Evolutionary conservation across 2,113 vertebrate species (phyloP), one percentile per base, ranked within the genome.

Genomic region (Sinocyclocheilus anophthalmus): DNA sequence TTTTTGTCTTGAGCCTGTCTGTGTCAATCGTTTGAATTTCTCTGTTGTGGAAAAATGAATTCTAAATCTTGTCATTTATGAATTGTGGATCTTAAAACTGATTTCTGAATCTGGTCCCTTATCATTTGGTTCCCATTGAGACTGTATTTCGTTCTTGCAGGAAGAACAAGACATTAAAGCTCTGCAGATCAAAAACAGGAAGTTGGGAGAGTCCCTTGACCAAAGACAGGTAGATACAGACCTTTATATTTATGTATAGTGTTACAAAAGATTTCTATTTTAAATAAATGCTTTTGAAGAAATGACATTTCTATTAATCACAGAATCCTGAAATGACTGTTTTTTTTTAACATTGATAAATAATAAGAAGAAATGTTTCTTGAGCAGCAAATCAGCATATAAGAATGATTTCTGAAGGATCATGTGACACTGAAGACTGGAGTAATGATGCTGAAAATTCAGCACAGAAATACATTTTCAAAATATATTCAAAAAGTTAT

Each of bases 101-200:
- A 45, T 22, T 73, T 5, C 11, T 45, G 69, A 72, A 39, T 39
- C 69, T 70, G 26, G 24, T 26, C 63, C 78, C 18, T 11, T 69
- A 26, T n/a, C 63, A 6, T n/a, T 73, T 26, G 33, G 1, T 57
- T 59, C 22, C 42, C 30, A 14, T 24, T 73, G 72, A 18, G 59
- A 48, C 12, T 55, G 0, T 3, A 61, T 83, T 22, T 45, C 20
- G 22, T 59, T 1, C 87, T 90, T 89, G n/a, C 91, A 99, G 98
- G 98, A 99, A 90, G 98, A 99, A 83, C 93, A 98, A 92, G 98
- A 99, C 90, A 96, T 99, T 85, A 96, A 96, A 88, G 97, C 98
- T n/a, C 94, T 99, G 11, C 97, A 97, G 91, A 90, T 95, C 20
- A 99, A 99, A 93, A 99, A 99, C 89, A 93, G 97, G 76, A 99